Base-by-base conservation (phyloP, 2,113 vertebrate genomes). In the Chionis minor region DNA sequence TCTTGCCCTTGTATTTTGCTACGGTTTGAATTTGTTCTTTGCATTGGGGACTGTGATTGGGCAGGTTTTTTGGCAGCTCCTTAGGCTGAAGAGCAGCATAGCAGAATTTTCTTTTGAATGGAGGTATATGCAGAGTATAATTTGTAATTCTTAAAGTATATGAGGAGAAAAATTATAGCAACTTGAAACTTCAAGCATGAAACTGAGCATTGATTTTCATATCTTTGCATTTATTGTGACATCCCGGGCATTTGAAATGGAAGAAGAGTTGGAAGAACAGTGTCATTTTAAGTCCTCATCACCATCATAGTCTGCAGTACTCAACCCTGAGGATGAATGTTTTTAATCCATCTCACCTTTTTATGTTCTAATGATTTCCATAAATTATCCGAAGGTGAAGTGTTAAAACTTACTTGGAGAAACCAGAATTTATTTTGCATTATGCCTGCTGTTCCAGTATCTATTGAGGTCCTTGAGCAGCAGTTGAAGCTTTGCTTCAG, bases 1-100 rank as follows among this genome's bases (percentile, higher is more conserved):
- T 88, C 72, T 88, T 84, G 69, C 61, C 82, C 83, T 96, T 88
- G 72, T 81, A 72, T 78, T 93, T 86, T 91, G 52, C 69, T 28
- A 49, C 28, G 35, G 21, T 69, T 93, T 81, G 61, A 82, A 22
- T 86, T 92, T 73, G 9, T 79, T 90, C 67, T 86, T 73, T 74
- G 69, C 67, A 52, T 44, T 0, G 0, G 44, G 63, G 74, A 10
- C 55, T 86, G 38, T 2, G 2, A 32, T 19, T 49, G 80, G n/a
- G 44, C 40, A 78, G 22, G 42, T 75, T 70, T 94, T 90, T 44
- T 75, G 56, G 28, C 71, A 80, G 42, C 21, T 88, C 26, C 35
- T n/a, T 55, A 16, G 33, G 26, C 45, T 70, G 63, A 54, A 54
- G 26, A 92, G 21, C 51, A 66, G 23, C 32, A 12, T 17, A 72